phyloP scores from a whole-genome alignment of 2,888 invertebrate genomes.

The Dolichopus griseipennis region DNA sequence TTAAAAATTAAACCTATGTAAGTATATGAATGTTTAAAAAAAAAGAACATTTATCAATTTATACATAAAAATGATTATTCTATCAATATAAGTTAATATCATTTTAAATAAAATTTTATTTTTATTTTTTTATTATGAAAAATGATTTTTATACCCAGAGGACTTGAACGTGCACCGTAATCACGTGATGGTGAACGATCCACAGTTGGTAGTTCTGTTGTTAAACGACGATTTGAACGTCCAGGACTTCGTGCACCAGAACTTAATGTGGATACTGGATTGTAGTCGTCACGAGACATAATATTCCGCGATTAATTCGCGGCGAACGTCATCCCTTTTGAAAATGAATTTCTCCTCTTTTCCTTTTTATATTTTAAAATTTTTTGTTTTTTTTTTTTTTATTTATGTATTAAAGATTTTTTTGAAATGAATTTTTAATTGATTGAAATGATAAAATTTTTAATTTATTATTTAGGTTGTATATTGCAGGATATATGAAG shows the following conservation, averaged over 20 bases:
- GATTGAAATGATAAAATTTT: neutral
- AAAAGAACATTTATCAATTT: too few relatives aligned
- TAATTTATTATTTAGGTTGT: too few relatives aligned
- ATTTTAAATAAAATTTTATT: slow-evolving; percentile 16
- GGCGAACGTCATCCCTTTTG: slow-evolving; percentile 25
- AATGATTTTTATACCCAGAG: slow-evolving; percentile 43
- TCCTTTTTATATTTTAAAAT: too few relatives aligned
- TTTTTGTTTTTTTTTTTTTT: neutral
- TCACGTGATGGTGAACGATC: slow-evolving; percentile 81
- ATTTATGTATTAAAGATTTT: neutral
- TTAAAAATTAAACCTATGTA: too few relatives aligned
- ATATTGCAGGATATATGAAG: too few relatives aligned
- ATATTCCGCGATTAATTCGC: slow-evolving; percentile 44
- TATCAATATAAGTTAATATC: slow-evolving; percentile 12
- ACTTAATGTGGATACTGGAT: slow-evolving; percentile 53
- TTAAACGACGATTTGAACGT: slow-evolving; percentile 52
- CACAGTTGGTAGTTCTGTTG: slow-evolving; percentile 70
- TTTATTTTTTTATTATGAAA: slow-evolving; percentile 2
- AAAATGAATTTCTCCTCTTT: neutral
- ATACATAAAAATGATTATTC: neutral
- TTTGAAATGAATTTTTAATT: neutral
- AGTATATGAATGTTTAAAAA: too few relatives aligned
- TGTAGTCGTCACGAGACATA: slow-evolving; percentile 47
- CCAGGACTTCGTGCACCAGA: slow-evolving; percentile 55
- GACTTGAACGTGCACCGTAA: slow-evolving; percentile 56